These are phyloP conservation scores for Neolamprologus longior DNA, from an alignment of 2,113 vertebrate species.

Conservation along the genomic window DNA sequence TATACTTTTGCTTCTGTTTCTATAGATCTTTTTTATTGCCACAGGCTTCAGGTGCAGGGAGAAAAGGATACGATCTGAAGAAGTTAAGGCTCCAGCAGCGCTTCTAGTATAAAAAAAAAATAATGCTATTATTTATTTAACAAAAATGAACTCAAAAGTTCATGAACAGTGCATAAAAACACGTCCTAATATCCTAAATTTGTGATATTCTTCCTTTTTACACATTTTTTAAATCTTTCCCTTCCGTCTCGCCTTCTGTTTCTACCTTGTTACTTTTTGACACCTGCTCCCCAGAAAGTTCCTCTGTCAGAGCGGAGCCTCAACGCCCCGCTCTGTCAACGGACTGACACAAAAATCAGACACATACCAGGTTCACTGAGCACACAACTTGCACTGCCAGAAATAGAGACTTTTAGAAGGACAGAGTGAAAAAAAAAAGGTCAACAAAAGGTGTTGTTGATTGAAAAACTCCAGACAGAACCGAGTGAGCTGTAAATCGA, in stretches of 20 bases:
- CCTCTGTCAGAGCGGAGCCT: constrained; percentile 2
- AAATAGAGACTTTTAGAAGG: not conserved
- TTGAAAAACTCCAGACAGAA: constrained; percentile 5
- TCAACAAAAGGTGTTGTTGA: constrained; percentile 5
- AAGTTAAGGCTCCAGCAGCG: not conserved
- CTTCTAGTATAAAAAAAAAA: not conserved
- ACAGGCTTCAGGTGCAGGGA: not conserved
- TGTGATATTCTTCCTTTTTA: not conserved
- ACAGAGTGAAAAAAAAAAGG: not conserved
- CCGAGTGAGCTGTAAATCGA: not conserved
- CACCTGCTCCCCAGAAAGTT: constrained; percentile 54
- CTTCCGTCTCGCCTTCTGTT: not conserved
- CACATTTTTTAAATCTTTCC: not conserved
- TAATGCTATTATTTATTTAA: not conserved
- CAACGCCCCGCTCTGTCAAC: constrained; percentile 6
- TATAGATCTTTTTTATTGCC: not conserved
- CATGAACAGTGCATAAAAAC: not conserved
- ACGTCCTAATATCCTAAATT: not conserved
- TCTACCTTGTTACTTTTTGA: constrained; percentile 42
- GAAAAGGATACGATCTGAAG: not conserved
- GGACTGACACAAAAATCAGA: constrained; percentile 7
- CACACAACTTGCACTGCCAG: not conserved
- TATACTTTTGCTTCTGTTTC: not conserved
- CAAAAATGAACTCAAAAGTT: not conserved
- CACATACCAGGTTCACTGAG: constrained; percentile 12